Conservation (phyloP, 1,140 invertebrate genomes). For the roundworm (Caenorhabditis elegans) region WBcel235 BX284602.5:7807001-7807500, state of each 20-base stretch:
- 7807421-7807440: no score
- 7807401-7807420: no score
- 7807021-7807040: slow-evolving; percentile 4
- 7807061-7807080: slow-evolving; percentile 32
- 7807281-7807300: not conserved
- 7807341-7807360: not conserved
- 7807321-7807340: not conserved
- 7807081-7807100: slow-evolving; percentile 29
- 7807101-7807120: slow-evolving; percentile 27
- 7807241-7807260: no score
- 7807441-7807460: no score
- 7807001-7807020: slow-evolving; percentile 30
- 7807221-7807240: not conserved
- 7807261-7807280: not conserved
- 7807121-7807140: not conserved
- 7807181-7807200: not conserved
- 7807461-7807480: no score
- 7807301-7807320: not conserved
- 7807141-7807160: slow-evolving; percentile 11
- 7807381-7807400: not conserved
- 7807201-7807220: not conserved
- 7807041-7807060: slow-evolving; percentile 19
- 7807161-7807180: slow-evolving; percentile 27
- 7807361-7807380: not conserved
- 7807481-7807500: no score